Conservation (phyloP, 23 tunicate species). For the Phallusia fumigata region DNA sequence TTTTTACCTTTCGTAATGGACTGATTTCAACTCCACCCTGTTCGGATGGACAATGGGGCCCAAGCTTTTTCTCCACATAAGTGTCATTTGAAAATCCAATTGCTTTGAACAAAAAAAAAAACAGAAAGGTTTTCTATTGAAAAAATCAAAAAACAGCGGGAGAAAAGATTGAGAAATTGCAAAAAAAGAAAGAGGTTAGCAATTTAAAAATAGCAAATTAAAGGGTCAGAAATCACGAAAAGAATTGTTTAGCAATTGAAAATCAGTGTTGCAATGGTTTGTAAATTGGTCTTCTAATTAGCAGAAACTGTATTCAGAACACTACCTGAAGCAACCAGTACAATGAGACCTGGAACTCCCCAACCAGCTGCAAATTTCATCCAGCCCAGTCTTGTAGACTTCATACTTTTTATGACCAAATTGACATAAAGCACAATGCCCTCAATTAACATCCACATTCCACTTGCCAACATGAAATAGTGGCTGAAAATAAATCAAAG, state of each 20-base stretch:
- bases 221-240: no score
- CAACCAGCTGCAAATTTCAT: slow-evolving; percentile 70
- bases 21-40: not conserved
- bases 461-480: slow-evolving; percentile 84
- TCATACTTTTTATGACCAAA: slow-evolving; percentile 53
- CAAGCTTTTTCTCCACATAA: slow-evolving; percentile 24
- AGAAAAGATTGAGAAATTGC: no score
- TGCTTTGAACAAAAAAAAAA: slow-evolving; percentile 10
- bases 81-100: slow-evolving; percentile 28
- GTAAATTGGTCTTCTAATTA: no score
- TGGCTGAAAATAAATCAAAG: slow-evolving; percentile 34
- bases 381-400: slow-evolving; percentile 55
- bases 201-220: no score
- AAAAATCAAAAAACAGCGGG: not conserved
- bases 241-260: no score
- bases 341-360: slow-evolving; percentile 72
- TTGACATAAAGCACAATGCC: slow-evolving; percentile 59
- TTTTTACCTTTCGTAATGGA: not conserved
- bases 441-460: slow-evolving; percentile 93
- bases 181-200: no score
- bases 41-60: not conserved
- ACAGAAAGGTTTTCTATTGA: not conserved
- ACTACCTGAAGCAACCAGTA: slow-evolving; percentile 59
- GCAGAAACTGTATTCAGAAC: no score
- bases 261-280: no score